Base-by-base conservation (phyloP, 2,888 invertebrate genomes). In the Gnatocerus cornutus region DNA sequence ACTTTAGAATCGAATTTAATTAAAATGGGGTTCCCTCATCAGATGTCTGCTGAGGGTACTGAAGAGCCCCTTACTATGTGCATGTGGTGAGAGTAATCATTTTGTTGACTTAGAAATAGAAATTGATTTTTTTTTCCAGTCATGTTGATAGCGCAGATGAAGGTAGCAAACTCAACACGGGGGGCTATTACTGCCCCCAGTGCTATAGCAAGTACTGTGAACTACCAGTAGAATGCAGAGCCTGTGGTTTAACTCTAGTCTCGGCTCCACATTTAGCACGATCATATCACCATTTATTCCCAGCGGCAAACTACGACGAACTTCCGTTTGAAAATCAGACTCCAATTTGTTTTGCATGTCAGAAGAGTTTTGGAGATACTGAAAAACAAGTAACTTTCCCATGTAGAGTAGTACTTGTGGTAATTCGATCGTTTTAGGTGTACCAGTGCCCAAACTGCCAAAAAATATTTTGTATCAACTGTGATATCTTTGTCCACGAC, bases 171-270 rank as follows among this genome's bases (percentile, higher is more conserved):
- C 86, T 92, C 52, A 90, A 89, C 56, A 91, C 92, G 14, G 92
- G 92, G 8, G 95, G 95, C 0, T 95, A 95, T 82, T 89, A 94
- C 79, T 96, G 96, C 79, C 96, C 96, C n/a, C 97, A 99, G 84
- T 99, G 99, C 85, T 92, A 93, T 78, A 95, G 96, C 85, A 97
- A 98, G 87, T 99, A 99, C 86, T 99, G 99, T 85, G 97, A 98
- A 84, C 88, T 99, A 78, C 99, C 99, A 0, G 96, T 97, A 1
- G 98, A 99, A 86, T 99, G 99, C 83, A 90, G 94, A 80, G 93
- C 96, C 7, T 99, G 99, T 85, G 96, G 96, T 0, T 88, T 99
- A 69, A 98, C 98, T 3, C 87, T 99, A 52, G 98, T 98, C 9
- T 98, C 99, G 0, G 99, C 99, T 0, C 98, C 99, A 14, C 99